Evolutionary conservation across 2,113 vertebrate species (phyloP).

Genomic region (Brachionichthys hirsutus): DNA sequence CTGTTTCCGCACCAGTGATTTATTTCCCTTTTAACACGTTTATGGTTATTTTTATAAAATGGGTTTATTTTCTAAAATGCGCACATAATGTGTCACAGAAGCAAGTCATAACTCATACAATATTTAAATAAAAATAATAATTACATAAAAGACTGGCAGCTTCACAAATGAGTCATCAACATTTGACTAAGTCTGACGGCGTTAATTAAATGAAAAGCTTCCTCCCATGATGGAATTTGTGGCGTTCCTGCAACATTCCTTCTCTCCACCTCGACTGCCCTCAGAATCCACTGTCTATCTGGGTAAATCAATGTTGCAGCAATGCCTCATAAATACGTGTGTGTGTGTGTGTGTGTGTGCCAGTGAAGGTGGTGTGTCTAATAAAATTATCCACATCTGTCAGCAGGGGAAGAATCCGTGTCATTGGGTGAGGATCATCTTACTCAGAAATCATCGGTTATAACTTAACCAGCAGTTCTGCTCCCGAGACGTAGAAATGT

Average conservation of each 20-base stretch:
- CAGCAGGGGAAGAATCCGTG: neutral
- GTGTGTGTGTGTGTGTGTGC: no score
- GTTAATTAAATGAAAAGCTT: no score
- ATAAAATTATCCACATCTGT: neutral
- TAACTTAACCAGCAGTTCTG: constrained; percentile 2
- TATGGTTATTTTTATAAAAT: neutral
- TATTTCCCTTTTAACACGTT: no score
- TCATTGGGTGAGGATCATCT: no score
- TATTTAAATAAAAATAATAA: no score
- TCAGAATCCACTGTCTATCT: no score
- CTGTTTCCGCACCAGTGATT: no score
- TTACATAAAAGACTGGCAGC: neutral
- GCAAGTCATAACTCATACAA: no score
- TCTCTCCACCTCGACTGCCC: neutral
- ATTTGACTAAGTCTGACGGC: neutral
- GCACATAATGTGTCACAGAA: neutral
- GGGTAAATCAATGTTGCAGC: no score
- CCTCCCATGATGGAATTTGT: no score
- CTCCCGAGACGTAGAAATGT: constrained; percentile 24
- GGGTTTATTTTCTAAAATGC: constrained; percentile 14
- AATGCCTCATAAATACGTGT: no score
- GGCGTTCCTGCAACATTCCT: neutral
- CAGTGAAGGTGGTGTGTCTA: neutral
- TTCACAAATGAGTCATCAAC: neutral
- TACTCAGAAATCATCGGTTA: no score